Percentiles rank a stretch among this genome's conserved stretches.
phyloP scores from a whole-genome alignment of 2,888 invertebrate species.

The Mycogona germanica region DNA sequence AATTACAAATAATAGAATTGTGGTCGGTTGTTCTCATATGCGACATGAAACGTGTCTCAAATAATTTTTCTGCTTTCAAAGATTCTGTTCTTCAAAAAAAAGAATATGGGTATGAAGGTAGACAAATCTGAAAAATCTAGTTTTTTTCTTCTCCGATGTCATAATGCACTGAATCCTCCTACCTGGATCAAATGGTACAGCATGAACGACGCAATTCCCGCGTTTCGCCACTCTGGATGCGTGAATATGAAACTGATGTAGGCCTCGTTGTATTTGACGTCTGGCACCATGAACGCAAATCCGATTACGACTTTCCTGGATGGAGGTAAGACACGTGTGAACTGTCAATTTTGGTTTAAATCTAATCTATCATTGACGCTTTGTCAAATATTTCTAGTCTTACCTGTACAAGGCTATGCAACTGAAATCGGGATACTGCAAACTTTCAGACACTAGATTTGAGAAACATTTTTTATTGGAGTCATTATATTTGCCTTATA shows the following conservation, averaged over 20 bases:
- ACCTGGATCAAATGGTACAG: slow-evolving; percentile 81
- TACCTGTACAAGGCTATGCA: slow-evolving; percentile 64
- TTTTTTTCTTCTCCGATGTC: too few species aligned
- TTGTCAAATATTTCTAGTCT: background rate
- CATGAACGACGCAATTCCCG: slow-evolving; percentile 77
- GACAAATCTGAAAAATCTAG: background rate
- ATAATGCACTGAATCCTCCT: too few species aligned
- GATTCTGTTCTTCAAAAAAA: too few species aligned
- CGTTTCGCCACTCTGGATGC: slow-evolving; percentile 72
- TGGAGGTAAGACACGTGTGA: background rate
- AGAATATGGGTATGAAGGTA: too few species aligned
- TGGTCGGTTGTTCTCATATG: background rate
- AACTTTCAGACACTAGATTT: slow-evolving; percentile 63
- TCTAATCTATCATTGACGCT: background rate
- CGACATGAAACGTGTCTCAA: background rate
- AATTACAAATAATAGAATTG: background rate
- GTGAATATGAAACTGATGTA: slow-evolving; percentile 84
- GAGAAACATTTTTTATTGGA: slow-evolving; percentile 15
- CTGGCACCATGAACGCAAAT: slow-evolving; percentile 83
- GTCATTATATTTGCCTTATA: slow-evolving; percentile 1
- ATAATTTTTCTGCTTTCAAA: too few species aligned
- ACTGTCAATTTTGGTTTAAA: background rate
- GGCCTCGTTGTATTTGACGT: slow-evolving; percentile 64
- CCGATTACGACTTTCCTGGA: slow-evolving; percentile 62
- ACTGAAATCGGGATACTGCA: slow-evolving; percentile 86